Conservation (phyloP, 2,797 vertebrate species). For the Lindbergichthys nudifrons region DNA sequence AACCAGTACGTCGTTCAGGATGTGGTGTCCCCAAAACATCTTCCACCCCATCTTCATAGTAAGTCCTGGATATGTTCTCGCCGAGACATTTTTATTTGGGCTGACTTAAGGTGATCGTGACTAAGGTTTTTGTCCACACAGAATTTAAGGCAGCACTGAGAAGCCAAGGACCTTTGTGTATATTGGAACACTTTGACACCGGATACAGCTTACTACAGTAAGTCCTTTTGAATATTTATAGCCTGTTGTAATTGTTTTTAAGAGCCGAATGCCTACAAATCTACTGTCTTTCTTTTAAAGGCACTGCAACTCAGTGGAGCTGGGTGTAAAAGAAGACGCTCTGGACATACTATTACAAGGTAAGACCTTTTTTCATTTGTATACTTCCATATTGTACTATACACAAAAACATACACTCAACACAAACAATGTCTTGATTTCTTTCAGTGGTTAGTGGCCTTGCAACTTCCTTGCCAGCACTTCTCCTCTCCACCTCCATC, state of each 20-base stretch:
- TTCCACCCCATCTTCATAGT: conserved; percentile 85
- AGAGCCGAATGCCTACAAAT: neutral
- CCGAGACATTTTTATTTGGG: neutral
- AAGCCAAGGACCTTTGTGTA: conserved; percentile 85
- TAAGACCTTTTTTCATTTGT: conserved; percentile 49
- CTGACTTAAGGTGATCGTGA: neutral
- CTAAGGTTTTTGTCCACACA: conserved; percentile 43
- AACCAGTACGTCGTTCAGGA: conserved; percentile 93
- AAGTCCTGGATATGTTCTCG: conserved; percentile 50
- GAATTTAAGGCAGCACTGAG: conserved; percentile 87
- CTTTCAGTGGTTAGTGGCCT: conserved; percentile 88
- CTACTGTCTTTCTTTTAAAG: conserved; percentile 69
- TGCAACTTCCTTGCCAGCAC: conserved; percentile 85
- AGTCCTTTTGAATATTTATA: conserved; percentile 71
- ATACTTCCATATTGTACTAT: neutral
- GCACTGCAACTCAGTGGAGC: conserved; percentile 84
- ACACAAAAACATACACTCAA: rapidly evolving
- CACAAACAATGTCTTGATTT: neutral
- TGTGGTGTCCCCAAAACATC: conserved; percentile 83
- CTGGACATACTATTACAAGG: conserved; percentile 91
- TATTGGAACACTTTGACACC: conserved; percentile 92
- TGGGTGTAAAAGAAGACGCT: conserved; percentile 88
- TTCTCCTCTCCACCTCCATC: conserved; percentile 81
- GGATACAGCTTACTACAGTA: conserved; percentile 93
- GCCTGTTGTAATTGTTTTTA: neutral